Evolutionary conservation across 1,140 invertebrate genomes (phyloP).

Genomic region (Bombus picipes): DNA sequence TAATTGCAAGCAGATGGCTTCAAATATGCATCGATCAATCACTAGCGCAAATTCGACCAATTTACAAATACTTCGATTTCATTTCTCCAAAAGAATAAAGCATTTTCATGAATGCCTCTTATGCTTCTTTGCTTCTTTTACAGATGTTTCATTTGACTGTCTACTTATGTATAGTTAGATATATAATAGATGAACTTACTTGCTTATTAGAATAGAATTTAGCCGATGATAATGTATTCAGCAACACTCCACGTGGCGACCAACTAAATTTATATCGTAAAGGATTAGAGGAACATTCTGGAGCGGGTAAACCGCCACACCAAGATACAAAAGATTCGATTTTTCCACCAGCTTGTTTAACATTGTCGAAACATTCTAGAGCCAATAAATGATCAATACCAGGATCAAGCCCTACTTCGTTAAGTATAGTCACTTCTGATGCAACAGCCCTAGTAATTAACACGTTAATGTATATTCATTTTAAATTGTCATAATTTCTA

Average conservation of each 20-base stretch:
- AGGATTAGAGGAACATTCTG: conserved; percentile 96
- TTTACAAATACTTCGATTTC: no score
- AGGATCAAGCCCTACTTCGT: conserved; percentile 98
- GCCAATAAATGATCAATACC: conserved; percentile 99
- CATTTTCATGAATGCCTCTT: no score
- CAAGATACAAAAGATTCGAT: conserved; percentile 98
- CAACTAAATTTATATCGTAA: conserved; percentile 99
- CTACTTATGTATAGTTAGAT: neutral
- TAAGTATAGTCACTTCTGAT: conserved; percentile 94
- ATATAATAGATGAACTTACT: conserved; percentile 78
- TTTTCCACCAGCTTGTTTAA: conserved; percentile 90
- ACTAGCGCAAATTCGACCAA: no score
- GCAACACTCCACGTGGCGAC: conserved; percentile 95
- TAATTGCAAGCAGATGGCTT: no score
- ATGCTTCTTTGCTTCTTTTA: neutral
- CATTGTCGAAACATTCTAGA: conserved; percentile 97
- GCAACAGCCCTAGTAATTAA: conserved; percentile 87
- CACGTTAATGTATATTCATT: neutral
- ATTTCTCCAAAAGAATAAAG: no score
- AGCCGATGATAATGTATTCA: conserved; percentile 94
- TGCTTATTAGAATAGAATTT: conserved; percentile 94
- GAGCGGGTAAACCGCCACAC: conserved; percentile 97
- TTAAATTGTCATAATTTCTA: neutral
- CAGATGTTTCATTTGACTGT: neutral
- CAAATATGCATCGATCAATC: no score